Percentiles rank a stretch among this genome's conserved stretches.
phyloP scores from a whole-genome alignment of 2,888 invertebrate species.

The Catonia carolina region DNA sequence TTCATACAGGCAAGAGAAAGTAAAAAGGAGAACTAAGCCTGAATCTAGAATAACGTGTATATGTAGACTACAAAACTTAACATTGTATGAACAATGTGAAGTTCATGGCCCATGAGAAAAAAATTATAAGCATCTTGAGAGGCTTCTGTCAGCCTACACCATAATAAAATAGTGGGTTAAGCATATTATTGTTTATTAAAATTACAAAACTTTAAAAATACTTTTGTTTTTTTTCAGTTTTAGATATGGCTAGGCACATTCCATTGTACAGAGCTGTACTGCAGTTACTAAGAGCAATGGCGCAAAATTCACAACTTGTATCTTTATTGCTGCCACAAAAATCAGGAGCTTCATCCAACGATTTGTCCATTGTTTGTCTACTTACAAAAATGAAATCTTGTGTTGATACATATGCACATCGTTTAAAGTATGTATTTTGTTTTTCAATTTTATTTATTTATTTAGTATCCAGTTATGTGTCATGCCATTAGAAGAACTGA shows the following conservation, averaged over 20 bases:
- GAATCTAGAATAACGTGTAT: too few species aligned
- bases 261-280: slow-evolving; percentile 84
- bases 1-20: too few species aligned
- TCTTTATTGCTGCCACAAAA: slow-evolving; percentile 56
- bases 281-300: slow-evolving; percentile 70
- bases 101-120: too few species aligned
- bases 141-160: too few species aligned
- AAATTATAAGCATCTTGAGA: too few species aligned
- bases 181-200: too few species aligned
- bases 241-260: slow-evolving; percentile 96
- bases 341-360: slow-evolving; percentile 39
- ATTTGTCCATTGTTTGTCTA: slow-evolving; percentile 65
- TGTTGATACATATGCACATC: slow-evolving; percentile 85
- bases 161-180: too few species aligned
- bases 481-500: too few species aligned
- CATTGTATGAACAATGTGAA: too few species aligned
- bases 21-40: too few species aligned
- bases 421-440: slow-evolving; percentile 57
- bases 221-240: slow-evolving; percentile 49
- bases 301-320: slow-evolving; percentile 53
- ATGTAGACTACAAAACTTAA: too few species aligned
- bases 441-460: neutral
- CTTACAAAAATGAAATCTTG: slow-evolving; percentile 83
- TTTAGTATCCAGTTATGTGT: too few species aligned
- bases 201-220: slow-evolving; percentile 14